Conservation (phyloP, 2,888 invertebrate genomes). For the Melikaiella ostensackeni region DNA sequence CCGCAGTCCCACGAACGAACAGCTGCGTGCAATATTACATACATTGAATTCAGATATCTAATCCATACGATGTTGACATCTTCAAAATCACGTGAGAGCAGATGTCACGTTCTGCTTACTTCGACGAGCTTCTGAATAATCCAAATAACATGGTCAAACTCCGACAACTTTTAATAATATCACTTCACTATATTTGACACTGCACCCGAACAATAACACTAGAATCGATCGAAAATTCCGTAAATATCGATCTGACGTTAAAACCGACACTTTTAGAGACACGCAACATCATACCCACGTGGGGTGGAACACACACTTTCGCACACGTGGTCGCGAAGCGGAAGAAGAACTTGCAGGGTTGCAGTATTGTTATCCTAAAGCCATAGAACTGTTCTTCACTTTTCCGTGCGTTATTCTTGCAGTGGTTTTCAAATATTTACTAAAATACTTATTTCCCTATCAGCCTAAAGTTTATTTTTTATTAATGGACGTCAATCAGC, state of each 20-base stretch:
- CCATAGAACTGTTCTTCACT: not conserved
- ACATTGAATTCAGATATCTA: conserved; percentile 15
- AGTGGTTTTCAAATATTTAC: not conserved
- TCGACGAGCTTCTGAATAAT: not conserved
- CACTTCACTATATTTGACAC: not conserved
- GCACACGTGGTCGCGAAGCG: conserved; percentile 10
- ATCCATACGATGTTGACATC: conserved; percentile 7
- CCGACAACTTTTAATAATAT: not conserved
- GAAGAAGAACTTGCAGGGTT: conserved; percentile 7
- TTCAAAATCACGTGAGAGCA: not conserved
- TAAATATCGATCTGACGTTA: not conserved
- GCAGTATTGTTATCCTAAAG: not conserved
- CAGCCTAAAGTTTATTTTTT: not conserved
- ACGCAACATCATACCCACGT: conserved; percentile 8
- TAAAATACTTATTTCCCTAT: not conserved
- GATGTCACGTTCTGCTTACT: not conserved
- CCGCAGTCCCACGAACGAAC: conserved; percentile 46
- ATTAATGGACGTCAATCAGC: not conserved
- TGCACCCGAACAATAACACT: not conserved
- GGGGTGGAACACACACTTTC: conserved; percentile 1
- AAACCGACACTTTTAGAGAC: conserved; percentile 10
- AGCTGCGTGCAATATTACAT: conserved; percentile 23
- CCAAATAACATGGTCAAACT: not conserved
- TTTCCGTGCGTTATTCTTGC: not conserved
- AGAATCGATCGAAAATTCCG: not conserved